A percentile compares a stretch with the other conserved stretches of the same genome.
These are phyloP conservation scores for Oncorhynchus clarkii DNA, from an alignment of 2,113 vertebrate genomes.

Conservation along the genomic window DNA sequence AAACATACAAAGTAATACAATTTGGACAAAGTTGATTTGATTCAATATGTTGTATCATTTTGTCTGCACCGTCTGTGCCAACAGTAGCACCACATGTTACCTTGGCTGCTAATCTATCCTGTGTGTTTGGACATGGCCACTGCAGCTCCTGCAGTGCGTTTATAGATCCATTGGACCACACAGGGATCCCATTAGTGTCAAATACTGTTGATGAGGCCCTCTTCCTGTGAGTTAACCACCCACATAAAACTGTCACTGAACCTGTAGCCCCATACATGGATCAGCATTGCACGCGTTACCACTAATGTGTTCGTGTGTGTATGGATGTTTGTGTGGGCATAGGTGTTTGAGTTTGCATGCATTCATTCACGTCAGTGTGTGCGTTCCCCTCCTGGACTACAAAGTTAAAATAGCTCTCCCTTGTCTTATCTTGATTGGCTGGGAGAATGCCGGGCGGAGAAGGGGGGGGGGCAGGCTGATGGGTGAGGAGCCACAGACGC, in stretches of 20 bases:
- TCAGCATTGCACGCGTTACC: neutral
- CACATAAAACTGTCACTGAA: constrained; percentile 12
- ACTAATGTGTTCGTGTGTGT: neutral
- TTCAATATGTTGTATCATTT: too few species aligned
- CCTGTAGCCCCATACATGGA: neutral
- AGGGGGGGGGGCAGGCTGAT: constrained; percentile 60
- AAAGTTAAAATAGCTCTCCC: constrained; percentile 43
- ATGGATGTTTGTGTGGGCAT: neutral
- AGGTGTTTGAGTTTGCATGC: neutral
- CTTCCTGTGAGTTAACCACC: constrained; percentile 25
- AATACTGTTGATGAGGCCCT: constrained; percentile 22
- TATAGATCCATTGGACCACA: constrained; percentile 47
- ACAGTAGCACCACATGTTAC: too few species aligned
- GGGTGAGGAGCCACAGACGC: constrained; percentile 56
- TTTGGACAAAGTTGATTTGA: too few species aligned
- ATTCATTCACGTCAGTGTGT: constrained; percentile 7
- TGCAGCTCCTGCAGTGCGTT: neutral
- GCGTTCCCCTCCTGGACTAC: constrained; percentile 34
- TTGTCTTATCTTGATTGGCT: constrained; percentile 70
- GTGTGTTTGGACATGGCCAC: constrained; percentile 34
- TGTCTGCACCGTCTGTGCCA: too few species aligned
- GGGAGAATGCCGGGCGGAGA: constrained; percentile 14
- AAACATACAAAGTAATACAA: too few species aligned
- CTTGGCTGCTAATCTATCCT: too few species aligned
- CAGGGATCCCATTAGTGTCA: constrained; percentile 57